These are phyloP conservation scores for Prunella himalayana DNA, from an alignment of 2,113 vertebrate genomes.

Conservation along the genomic window DNA sequence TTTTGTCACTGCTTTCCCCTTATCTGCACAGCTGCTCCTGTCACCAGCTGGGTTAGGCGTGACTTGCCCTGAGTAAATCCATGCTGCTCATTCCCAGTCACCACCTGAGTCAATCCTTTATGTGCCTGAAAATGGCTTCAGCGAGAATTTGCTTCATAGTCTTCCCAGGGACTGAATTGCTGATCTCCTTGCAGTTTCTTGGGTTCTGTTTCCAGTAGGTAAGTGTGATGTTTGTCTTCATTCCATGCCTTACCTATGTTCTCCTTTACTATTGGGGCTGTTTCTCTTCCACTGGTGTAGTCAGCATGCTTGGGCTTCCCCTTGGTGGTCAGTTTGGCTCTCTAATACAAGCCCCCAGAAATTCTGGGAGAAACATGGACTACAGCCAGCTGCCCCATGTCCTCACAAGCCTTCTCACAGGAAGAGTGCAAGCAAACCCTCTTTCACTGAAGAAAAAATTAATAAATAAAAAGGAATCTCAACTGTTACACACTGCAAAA, in stretches of 20 bases:
- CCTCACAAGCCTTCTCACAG: neutral
- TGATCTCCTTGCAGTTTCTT: neutral
- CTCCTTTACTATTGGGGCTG: neutral
- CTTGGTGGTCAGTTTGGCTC: rapidly evolving
- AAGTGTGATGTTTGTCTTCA: neutral
- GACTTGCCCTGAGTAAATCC: neutral
- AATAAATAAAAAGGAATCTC: neutral
- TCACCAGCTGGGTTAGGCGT: neutral
- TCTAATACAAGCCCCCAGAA: neutral
- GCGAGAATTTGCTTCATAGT: neutral
- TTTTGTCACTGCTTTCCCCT: neutral
- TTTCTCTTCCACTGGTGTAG: neutral
- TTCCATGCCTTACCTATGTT: neutral
- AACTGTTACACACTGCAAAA: neutral
- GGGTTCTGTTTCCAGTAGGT: neutral
- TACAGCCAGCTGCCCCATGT: rapidly evolving
- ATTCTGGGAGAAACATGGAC: neutral
- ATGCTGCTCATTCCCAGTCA: neutral
- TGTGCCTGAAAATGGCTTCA: neutral
- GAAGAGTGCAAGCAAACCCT: rapidly evolving
- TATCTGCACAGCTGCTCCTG: neutral
- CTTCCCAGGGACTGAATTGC: neutral
- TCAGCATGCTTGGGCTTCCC: neutral
- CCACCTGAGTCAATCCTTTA: neutral
- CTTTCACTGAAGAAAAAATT: neutral